Conservation (phyloP, 2,113 vertebrate species). For the Strix aluco region DNA sequence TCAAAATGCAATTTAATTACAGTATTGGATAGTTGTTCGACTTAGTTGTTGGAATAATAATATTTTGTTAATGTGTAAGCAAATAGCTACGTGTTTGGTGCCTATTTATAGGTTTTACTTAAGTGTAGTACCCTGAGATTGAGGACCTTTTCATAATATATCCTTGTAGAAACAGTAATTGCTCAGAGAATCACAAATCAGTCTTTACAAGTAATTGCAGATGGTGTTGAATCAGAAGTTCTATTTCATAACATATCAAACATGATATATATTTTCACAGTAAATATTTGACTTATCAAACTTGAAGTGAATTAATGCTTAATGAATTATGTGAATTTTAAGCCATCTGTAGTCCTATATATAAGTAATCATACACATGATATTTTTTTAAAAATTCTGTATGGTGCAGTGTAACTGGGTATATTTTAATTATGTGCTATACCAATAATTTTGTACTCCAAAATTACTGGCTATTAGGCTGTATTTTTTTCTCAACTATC, state of each 20-base stretch:
- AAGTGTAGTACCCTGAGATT: not conserved
- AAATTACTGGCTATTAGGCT: not conserved
- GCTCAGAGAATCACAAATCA: constrained; percentile 21
- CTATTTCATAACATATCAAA: constrained; percentile 42
- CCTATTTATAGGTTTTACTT: not conserved
- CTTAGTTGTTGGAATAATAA: constrained; percentile 15
- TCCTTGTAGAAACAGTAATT: constrained; percentile 38
- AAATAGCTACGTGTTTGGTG: constrained; percentile 30
- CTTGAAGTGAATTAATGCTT: not conserved
- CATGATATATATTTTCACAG: not conserved
- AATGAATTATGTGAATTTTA: constrained; percentile 29
- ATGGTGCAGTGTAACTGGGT: not conserved
- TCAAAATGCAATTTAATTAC: constrained; percentile 24
- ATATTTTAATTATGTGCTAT: not conserved
- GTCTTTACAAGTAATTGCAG: not conserved
- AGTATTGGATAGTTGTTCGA: not conserved
- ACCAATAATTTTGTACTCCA: not conserved
- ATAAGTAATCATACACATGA: not conserved
- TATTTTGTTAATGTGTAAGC: not conserved
- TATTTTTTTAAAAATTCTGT: not conserved
- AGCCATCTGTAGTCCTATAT: not conserved
- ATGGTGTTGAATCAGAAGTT: constrained; percentile 14
- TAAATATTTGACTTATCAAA: constrained; percentile 22
- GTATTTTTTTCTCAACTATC: not conserved
- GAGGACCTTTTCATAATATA: constrained; percentile 29